Conservation (phyloP, 1,140 invertebrate species). For the Steinernema khuongi region DNA sequence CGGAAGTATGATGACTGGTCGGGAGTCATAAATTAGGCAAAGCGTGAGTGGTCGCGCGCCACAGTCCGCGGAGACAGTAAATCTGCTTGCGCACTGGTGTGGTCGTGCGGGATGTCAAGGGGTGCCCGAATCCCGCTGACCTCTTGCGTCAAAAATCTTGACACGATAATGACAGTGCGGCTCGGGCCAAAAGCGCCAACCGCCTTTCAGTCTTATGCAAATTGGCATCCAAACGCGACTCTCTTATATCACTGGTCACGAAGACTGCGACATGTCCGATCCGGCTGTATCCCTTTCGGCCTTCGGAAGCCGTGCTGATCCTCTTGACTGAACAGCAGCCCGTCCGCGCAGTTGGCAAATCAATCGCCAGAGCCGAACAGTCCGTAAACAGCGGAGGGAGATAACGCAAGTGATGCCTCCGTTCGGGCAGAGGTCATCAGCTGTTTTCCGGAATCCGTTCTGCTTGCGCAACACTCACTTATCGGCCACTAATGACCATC, state of each 20-base stretch:
- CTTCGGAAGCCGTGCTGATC: neutral
- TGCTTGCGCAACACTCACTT: neutral
- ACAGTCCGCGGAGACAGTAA: neutral
- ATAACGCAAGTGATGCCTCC: neutral
- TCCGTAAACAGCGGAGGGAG: neutral
- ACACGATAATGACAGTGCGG: conserved; percentile 16
- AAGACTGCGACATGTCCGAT: neutral
- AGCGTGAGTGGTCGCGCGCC: neutral
- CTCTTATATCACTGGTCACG: conserved; percentile 14
- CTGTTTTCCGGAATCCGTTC: neutral
- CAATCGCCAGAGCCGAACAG: neutral
- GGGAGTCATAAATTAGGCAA: neutral
- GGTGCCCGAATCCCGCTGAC: neutral
- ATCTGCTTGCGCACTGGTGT: conserved; percentile 7
- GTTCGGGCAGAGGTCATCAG: neutral
- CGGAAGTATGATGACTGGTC: neutral
- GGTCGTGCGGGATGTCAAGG: neutral
- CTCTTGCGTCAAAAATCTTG: conserved; percentile 13
- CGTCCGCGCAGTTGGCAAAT: neutral
- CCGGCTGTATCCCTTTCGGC: neutral
- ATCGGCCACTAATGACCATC: too few species aligned
- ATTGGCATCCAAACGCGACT: neutral
- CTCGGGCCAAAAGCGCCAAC: conserved; percentile 2
- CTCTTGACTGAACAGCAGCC: neutral
- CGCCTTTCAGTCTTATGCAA: conserved; percentile 13